Conservation (phyloP, 2,113 vertebrate genomes). For the Arenaria interpres region DNA sequence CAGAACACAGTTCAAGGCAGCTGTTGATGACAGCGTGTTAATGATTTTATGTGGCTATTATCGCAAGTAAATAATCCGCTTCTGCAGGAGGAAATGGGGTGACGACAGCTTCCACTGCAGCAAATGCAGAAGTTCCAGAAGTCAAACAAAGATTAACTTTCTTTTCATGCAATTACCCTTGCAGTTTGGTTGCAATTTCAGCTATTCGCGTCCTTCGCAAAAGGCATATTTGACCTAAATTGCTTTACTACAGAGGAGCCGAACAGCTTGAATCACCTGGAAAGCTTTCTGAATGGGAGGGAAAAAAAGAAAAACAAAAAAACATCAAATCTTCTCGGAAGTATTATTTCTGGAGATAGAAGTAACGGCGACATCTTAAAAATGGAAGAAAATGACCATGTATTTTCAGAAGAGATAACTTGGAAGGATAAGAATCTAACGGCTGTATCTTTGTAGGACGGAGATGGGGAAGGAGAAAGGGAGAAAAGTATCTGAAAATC, state of each 20-base stretch:
- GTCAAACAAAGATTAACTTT: constrained; percentile 71
- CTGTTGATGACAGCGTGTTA: constrained; percentile 44
- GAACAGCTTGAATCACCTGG: background rate
- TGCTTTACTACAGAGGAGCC: background rate
- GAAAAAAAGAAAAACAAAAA: background rate
- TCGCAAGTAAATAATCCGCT: constrained; percentile 60
- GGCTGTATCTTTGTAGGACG: accelerated
- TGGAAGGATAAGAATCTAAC: background rate
- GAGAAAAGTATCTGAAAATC: background rate
- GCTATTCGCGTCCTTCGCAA: constrained; percentile 11
- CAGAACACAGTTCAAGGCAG: background rate
- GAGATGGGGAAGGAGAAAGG: background rate
- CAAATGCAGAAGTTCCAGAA: constrained; percentile 25
- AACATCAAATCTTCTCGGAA: background rate
- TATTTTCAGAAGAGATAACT: background rate
- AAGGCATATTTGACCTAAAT: constrained; percentile 36
- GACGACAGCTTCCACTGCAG: constrained; percentile 33
- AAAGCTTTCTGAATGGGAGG: background rate
- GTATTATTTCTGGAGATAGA: background rate
- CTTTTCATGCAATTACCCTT: constrained; percentile 48
- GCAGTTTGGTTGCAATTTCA: constrained; percentile 29
- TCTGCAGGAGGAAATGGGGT: constrained; percentile 28
- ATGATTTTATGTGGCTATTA: constrained; percentile 49
- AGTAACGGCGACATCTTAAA: background rate
- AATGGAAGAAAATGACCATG: background rate